Evolutionary conservation across 1,140 invertebrate species (phyloP), one percentile per base, ranked within the genome.

Genomic region (Ephestia elutella): DNA sequence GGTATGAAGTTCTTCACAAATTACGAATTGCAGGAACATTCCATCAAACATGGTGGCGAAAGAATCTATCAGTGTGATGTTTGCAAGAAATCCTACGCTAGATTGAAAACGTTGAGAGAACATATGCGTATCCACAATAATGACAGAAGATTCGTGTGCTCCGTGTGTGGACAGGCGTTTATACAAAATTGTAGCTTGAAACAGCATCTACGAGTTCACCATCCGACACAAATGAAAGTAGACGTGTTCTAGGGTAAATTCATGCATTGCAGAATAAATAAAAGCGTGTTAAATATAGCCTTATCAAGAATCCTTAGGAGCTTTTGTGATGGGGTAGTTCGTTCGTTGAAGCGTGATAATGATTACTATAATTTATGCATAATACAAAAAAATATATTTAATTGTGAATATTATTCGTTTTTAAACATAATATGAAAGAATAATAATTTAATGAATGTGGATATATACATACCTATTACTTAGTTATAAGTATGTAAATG

Each of bases 21-120:
- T 18, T 80, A 84, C 18, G 82, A 87, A 21, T 56, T 89, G 2
- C 77, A 82, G 7, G 82, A 84, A 38, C 86, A 89, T 65, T 81
- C 74, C 2, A 72, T 87, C 0, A 86, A 84, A 28, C 86, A 89
- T 38, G 78, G 76, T 5, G 85, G 84, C 0, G 82, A 82, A 18
- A 78, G 80, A 57, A 86, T 85, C 51, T 86, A 82, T 57, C 78
- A 86, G 38, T 89, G 88, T 57, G 81, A 89, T 53, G 78, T 85
- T 5, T 89, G 91, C 55, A 89, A 90, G 48, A 92, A 90, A 60
- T 86, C 88, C 0, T 91, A 90, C 49, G 71, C 86, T 1, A 89
- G 90, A 18, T 80, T 89, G 49, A 91, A 89, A 50, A 91, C 90
- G 0, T 54, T 92, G 5, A 75, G 90, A 17, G 89, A 89, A 15